phyloP scores from a whole-genome alignment of 2,113 vertebrate species.

The Pardalotus punctatus region DNA sequence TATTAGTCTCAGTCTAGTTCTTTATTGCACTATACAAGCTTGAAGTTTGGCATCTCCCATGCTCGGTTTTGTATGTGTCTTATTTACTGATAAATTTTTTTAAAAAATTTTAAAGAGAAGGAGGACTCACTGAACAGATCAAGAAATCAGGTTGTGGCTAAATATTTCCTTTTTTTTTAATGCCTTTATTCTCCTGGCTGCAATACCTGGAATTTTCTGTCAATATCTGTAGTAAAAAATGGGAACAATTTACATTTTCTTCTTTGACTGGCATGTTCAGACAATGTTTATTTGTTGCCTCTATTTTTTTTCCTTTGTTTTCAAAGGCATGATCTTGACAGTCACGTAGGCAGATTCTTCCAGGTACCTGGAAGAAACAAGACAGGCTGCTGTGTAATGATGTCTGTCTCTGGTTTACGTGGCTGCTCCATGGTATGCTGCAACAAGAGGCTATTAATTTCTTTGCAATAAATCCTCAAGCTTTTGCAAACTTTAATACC shows the following conservation, averaged over 20 bases:
- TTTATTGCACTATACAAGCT: background rate
- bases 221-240: background rate
- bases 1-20: background rate
- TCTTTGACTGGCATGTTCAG: background rate
- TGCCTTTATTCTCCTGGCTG: background rate
- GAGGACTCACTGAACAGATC: background rate
- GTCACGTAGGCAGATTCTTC: rapidly evolving
- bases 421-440: background rate
- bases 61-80: background rate
- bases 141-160: background rate
- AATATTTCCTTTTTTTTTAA: background rate
- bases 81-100: background rate
- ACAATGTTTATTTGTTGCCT: background rate
- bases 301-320: background rate
- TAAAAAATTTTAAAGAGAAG: background rate
- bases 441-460: background rate
- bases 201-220: background rate
- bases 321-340: background rate
- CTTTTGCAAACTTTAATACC: background rate
- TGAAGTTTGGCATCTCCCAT: background rate
- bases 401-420: background rate
- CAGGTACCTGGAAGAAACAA: background rate
- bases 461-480: background rate
- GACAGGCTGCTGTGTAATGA: background rate
- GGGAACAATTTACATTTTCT: background rate